Conservation (phyloP, 53 echinoderm and acorn worm species). For the Glandiceps talaboti region DNA sequence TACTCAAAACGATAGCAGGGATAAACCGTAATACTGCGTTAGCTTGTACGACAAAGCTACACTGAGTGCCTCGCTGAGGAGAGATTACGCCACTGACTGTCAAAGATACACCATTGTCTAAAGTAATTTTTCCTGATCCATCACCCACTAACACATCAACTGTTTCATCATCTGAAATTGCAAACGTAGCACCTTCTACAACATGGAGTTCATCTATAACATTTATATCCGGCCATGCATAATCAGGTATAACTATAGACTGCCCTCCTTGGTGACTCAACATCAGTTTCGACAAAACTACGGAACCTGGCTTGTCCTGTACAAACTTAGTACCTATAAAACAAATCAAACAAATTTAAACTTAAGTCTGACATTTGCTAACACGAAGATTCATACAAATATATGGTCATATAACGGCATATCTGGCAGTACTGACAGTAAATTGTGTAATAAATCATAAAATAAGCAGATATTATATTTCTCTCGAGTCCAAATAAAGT, state of each 20-base stretch:
- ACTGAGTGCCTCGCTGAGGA: constrained; percentile 31
- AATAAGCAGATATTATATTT: too few species aligned
- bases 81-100: constrained; percentile 8
- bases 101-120: constrained; percentile 18
- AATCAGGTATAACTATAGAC: constrained; percentile 27
- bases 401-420: too few species aligned
- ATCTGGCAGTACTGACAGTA: too few species aligned
- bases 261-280: constrained; percentile 27
- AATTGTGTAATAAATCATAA: too few species aligned
- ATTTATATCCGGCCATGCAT: constrained; percentile 11
- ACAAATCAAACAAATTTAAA: too few species aligned
- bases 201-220: constrained; percentile 35
- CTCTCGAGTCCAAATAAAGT: too few species aligned
- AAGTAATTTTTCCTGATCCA: constrained; percentile 31
- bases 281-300: constrained; percentile 12
- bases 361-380: too few species aligned
- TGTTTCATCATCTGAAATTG: constrained; percentile 19
- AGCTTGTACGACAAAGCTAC: constrained; percentile 39
- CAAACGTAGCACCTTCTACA: constrained; percentile 23
- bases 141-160: constrained; percentile 39
- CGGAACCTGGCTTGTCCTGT: constrained; percentile 11
- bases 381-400: too few species aligned
- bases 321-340: constrained; percentile 37
- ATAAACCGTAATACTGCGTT: constrained; percentile 19
- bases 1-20: constrained; percentile 21